Evolutionary conservation across 1,140 invertebrate species (phyloP), one percentile per base, ranked within the genome.

Genomic region (Drosophila arizonae): DNA sequence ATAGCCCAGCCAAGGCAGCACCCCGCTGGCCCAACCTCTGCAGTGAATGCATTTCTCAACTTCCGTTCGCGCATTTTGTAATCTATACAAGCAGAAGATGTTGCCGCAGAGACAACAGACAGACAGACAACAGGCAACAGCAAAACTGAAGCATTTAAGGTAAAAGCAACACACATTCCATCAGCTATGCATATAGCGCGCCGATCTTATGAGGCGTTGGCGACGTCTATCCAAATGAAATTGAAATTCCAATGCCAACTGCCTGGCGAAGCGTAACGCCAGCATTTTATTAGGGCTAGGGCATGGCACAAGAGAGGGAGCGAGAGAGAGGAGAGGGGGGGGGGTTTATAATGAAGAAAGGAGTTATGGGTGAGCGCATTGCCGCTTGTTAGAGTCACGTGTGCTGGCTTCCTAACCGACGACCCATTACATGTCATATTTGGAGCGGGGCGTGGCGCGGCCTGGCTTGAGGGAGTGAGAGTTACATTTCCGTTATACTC

Each of bases 171-270:
- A 24, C 21, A 56, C 26, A 58, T 66, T 58, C 43, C 64, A 58
- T 4, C 13, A 33, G 45, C 46, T 39, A 46, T 76, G 26, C 65
- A 76, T 68, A 63, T 72, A 76, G 66, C 68, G 46, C 33, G 36
- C 33, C 79, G 65, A 79, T 79, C 77, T 73, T 62, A 55, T 58
- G 54, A 62, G 69, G 61, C 61, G 72, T 54, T 57, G 66, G 63
- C 66, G 63, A 55, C 60, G 39, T 69, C 63, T 48, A 65, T 39
- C 62, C 39, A 51, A 74, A 61, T 74, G 51, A 65, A 72, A 74
- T 72, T 45, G 62, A 77, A 86, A 86, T 86, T 82, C 84, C 82
- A 65, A 70, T 87, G 68, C 71, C 75, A 70, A 75, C 50, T 76
- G 84, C 30, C 70, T 79, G 79, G 41, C 82, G 76, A 76, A 73